phyloP scores from a whole-genome alignment of 2,113 vertebrate genomes.

The Halichoerus grypus region DNA sequence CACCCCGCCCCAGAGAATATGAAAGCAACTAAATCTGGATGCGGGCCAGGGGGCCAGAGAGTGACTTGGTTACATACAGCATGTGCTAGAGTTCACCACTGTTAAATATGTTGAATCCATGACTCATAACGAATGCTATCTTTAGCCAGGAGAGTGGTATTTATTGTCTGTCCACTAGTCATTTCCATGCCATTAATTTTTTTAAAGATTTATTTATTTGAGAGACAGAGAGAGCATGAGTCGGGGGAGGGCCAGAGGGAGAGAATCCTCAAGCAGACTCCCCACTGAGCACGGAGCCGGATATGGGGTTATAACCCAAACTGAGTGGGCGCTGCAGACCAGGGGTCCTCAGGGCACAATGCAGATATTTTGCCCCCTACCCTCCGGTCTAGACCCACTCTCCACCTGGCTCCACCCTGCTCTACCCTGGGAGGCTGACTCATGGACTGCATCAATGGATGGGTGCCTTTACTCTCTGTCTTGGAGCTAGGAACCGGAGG shows the following conservation, averaged over 20 bases:
- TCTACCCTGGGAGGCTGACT: background rate
- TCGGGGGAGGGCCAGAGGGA: background rate
- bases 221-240: background rate
- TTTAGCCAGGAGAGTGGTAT: background rate
- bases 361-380: background rate
- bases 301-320: background rate
- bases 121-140: background rate
- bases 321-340: background rate
- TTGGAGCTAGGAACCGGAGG: background rate
- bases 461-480: background rate
- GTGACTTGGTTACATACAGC: background rate
- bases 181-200: slow-evolving; percentile 8
- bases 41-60: background rate
- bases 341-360: background rate
- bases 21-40: background rate
- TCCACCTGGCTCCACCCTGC: background rate
- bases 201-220: background rate
- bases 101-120: background rate
- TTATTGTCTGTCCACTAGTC: background rate
- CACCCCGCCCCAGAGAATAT: background rate
- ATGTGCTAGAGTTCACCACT: background rate
- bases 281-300: background rate
- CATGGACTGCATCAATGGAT: background rate
- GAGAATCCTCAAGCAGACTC: background rate
- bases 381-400: background rate